Evolutionary conservation across 2,113 vertebrate species (phyloP).

Genomic region (Mustela lutreola): DNA sequence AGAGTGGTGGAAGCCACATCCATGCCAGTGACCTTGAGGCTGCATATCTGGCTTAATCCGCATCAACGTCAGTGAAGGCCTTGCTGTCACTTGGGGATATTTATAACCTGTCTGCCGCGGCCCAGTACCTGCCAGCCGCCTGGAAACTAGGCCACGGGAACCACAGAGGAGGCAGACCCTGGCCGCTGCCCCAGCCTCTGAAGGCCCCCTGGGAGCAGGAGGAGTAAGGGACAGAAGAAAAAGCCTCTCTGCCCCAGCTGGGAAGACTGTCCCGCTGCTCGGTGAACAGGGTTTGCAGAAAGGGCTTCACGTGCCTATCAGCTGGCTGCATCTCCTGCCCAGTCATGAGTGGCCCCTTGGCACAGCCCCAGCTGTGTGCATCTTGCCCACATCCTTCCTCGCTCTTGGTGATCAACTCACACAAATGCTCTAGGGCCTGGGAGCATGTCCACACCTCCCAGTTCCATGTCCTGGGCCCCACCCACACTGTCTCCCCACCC

Average conservation of each 20-base stretch:
- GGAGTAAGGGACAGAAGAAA: not conserved
- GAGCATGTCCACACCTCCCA: not conserved
- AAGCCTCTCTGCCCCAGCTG: not conserved
- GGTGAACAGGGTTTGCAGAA: not conserved
- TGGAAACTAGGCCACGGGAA: constrained; percentile 77
- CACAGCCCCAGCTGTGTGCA: not conserved
- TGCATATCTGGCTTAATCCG: constrained; percentile 71
- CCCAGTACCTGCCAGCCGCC: constrained; percentile 41
- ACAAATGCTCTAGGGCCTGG: not conserved
- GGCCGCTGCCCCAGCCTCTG: not conserved
- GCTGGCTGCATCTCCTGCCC: not conserved
- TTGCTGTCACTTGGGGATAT: constrained; percentile 74
- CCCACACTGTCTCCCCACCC: not conserved
- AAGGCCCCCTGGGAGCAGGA: not conserved
- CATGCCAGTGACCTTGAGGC: constrained; percentile 73
- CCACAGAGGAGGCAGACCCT: not conserved
- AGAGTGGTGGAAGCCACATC: not conserved
- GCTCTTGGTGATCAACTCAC: not conserved
- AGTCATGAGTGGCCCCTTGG: fast-evolving
- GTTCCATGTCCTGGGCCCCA: no score
- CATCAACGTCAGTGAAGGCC: constrained; percentile 66
- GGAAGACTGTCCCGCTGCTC: not conserved
- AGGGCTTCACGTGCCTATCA: not conserved
- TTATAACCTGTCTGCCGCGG: constrained; percentile 76
- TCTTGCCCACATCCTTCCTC: not conserved